Evolutionary conservation across 2,113 vertebrate species (phyloP), one percentile per base, ranked within the genome.

Genomic region (Burhinus oedicnemus): DNA sequence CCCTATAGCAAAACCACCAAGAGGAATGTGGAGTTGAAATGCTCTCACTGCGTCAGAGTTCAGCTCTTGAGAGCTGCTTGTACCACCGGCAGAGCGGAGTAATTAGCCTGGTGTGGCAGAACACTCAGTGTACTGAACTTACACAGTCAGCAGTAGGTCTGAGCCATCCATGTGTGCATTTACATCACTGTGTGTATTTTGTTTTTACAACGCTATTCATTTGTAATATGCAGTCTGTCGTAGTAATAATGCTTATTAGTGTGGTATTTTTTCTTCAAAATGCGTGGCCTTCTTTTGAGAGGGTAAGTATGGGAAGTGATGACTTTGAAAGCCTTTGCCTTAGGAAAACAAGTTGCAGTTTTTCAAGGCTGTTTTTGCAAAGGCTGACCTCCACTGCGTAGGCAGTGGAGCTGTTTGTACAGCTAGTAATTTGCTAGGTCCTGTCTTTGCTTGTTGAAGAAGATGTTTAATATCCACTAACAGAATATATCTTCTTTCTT

Each of bases 261-360:
- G 2, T 61, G 32, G 17, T 78, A 27, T 75, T 96, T 90, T 85
- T 90, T 21, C 47, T 66, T 87, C 47, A 58, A 47, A 74, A 79
- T 79, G 29, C 36, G 49, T 83, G 61, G 30, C 52, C 38, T 65
- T 10, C 17, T 75, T 85, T 66, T 3, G 2, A 60, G 40, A 95
- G 42, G 23, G 32, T 82, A 70, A 60, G 61, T 89, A 75, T 95
- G 45, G 74, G 81, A 94, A 93, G 62, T 86, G 76, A 75, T 92
- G 65, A 66, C 91, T 96, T 57, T 77, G 68, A 66, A 69, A 74
- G 38, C 44, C 71, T 78, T 93, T 93, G 86, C 65, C 81, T 90
- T 92, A 69, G 72, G 77, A 76, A 85, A 91, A 82, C 36, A 90
- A 82, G 49, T 52, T 93, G 45, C 4, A 10, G 9, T 91, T 88